phyloP scores from a whole-genome alignment of 2,888 invertebrate species.

The Mythimna vitellina region DNA sequence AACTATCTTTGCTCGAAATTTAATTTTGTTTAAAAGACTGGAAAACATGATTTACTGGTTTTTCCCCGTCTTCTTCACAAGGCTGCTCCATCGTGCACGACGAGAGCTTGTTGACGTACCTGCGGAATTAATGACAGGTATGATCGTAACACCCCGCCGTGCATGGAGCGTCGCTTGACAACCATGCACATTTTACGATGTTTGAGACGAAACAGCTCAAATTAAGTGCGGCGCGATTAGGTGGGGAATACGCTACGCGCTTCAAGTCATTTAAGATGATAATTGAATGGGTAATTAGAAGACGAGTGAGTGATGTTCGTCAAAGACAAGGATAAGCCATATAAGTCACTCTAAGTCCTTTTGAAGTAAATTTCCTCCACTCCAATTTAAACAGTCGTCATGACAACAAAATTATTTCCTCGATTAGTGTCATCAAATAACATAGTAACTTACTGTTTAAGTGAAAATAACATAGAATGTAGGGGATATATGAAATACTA shows the following conservation, averaged over 20 bases:
- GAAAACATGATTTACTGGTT: background rate
- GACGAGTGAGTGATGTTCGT: background rate
- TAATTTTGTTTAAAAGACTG: background rate
- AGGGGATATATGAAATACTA: background rate
- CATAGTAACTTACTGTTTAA: background rate
- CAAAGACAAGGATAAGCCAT: background rate
- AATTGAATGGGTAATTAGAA: slow-evolving; percentile 13
- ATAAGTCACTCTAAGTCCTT: background rate
- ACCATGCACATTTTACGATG: slow-evolving; percentile 41
- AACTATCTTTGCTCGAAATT: background rate
- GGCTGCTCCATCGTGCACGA: slow-evolving; percentile 29
- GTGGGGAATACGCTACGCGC: slow-evolving; percentile 8
- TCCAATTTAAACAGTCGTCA: background rate
- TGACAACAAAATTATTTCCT: background rate
- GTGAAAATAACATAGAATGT: background rate
- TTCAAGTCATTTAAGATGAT: slow-evolving; percentile 20
- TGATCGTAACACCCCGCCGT: slow-evolving; percentile 40
- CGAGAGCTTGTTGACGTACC: slow-evolving; percentile 44
- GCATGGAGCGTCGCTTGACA: slow-evolving; percentile 28
- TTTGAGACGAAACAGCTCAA: slow-evolving; percentile 19
- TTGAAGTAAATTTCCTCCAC: background rate
- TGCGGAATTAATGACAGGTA: slow-evolving; percentile 59
- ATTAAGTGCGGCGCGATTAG: slow-evolving; percentile 24
- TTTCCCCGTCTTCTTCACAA: slow-evolving; percentile 1
- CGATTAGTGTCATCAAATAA: background rate